Conservation (phyloP, 2,797 vertebrate species). For the Orientallactaga sibirica region DNA sequence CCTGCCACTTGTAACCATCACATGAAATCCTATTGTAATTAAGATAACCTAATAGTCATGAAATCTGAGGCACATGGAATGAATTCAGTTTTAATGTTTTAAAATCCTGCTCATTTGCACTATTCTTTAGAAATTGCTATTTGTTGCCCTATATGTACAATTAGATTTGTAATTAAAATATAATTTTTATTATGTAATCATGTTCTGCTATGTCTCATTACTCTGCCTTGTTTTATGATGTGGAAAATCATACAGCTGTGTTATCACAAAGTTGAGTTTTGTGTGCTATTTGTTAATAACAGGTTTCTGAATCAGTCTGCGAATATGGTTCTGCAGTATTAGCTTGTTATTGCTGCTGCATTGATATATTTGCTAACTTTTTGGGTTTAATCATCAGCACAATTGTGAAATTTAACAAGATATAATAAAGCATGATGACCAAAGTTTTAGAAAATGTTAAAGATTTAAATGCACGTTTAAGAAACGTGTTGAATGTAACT, state of each 20-base stretch:
- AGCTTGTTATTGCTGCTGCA: conserved; percentile 87
- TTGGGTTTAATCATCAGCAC: conserved; percentile 65
- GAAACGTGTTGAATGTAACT: conserved; percentile 84
- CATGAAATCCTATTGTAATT: conserved; percentile 63
- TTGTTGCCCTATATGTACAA: conserved; percentile 79
- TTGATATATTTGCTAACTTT: conserved; percentile 84
- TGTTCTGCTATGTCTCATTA: conserved; percentile 85
- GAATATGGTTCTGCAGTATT: conserved; percentile 92
- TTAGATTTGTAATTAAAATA: conserved; percentile 88
- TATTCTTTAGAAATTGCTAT: conserved; percentile 66
- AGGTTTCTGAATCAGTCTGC: conserved; percentile 87
- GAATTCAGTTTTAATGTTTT: conserved; percentile 72
- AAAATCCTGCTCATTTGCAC: conserved; percentile 75
- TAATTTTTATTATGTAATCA: conserved; percentile 82
- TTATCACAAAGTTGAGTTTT: conserved; percentile 82
- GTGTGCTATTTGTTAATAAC: conserved; percentile 85
- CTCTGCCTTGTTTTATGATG: conserved; percentile 78
- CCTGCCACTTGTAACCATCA: conserved; percentile 43
- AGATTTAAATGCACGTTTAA: conserved; percentile 85
- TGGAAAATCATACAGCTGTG: conserved; percentile 82
- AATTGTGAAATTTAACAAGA: conserved; percentile 66
- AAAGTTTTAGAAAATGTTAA: conserved; percentile 88
- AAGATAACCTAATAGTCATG: conserved; percentile 58
- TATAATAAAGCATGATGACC: conserved; percentile 88
- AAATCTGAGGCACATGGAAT: conserved; percentile 60